These are phyloP conservation scores for Megaptera novaeangliae DNA, from an alignment of 2,113 vertebrate genomes.

Conservation along the genomic window DNA sequence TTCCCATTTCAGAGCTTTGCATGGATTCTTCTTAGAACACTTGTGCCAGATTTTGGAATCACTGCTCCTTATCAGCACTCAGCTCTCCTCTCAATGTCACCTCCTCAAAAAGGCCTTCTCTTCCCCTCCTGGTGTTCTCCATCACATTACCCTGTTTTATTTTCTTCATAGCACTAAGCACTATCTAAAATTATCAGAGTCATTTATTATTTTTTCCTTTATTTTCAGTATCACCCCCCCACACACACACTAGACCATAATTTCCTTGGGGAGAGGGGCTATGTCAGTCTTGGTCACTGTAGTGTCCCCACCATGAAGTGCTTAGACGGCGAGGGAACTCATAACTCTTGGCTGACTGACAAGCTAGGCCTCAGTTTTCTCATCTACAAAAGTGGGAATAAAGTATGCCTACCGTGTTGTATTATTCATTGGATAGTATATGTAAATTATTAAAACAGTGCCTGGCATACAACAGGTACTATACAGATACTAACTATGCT, in stretches of 20 bases:
- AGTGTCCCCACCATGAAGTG: not conserved
- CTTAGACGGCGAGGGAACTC: not conserved
- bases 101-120: not conserved
- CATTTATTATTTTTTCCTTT: not conserved
- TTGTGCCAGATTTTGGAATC: not conserved
- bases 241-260: not conserved
- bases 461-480: not conserved
- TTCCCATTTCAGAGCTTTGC: not conserved
- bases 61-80: accelerated
- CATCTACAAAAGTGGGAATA: not conserved
- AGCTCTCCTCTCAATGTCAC: not conserved
- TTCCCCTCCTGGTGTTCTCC: not conserved
- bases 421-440: not conserved
- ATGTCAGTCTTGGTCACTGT: not conserved
- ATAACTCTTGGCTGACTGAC: not conserved
- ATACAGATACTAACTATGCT: not conserved
- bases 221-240: not conserved
- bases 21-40: not conserved
- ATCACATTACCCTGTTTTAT: not conserved
- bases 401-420: not conserved
- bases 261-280: not conserved
- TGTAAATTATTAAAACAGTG: not conserved
- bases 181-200: not conserved
- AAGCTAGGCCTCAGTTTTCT: not conserved
- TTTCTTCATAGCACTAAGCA: not conserved